A percentile compares a stretch with the other conserved stretches of the same genome.
phyloP scores from a whole-genome alignment of 1,140 invertebrate genomes.

The Dufourea novaeangliae region DNA sequence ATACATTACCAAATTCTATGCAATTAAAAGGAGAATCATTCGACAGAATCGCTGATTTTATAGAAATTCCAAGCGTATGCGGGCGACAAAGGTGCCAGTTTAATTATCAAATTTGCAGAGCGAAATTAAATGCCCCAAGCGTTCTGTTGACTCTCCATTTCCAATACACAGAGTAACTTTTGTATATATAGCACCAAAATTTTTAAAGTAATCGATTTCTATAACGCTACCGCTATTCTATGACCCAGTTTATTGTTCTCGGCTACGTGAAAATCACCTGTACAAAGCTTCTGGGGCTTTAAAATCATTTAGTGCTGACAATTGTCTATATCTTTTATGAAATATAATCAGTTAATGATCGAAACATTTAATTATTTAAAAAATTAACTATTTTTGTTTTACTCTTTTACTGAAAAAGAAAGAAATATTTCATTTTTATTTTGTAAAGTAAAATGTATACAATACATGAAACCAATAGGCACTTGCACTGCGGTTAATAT shows the following conservation, averaged over 20 bases:
- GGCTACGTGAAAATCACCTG: neutral
- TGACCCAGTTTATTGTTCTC: neutral
- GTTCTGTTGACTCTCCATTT: neutral
- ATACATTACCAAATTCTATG: too few species aligned
- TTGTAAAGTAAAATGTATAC: too few species aligned
- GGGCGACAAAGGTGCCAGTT: neutral
- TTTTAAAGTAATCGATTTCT: slow-evolving; percentile 1
- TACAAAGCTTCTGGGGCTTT: too few species aligned
- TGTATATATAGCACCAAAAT: neutral
- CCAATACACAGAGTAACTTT: neutral
- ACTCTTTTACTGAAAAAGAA: too few species aligned
- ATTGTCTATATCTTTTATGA: too few species aligned
- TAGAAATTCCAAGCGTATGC: neutral
- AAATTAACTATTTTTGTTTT: too few species aligned
- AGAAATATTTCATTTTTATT: too few species aligned
- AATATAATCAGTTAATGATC: too few species aligned
- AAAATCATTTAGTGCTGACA: too few species aligned
- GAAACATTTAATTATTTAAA: too few species aligned
- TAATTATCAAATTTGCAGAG: neutral
- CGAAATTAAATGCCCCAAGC: neutral
- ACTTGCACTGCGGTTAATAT: neutral
- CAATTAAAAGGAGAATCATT: neutral
- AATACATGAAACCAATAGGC: too few species aligned
- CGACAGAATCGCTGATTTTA: neutral
- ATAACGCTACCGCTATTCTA: too few species aligned